A percentile compares a stretch with the other conserved stretches of the same genome.
These are phyloP conservation scores for Silurus glanis DNA, from an alignment of 2,113 vertebrate species.

Conservation along the genomic window DNA sequence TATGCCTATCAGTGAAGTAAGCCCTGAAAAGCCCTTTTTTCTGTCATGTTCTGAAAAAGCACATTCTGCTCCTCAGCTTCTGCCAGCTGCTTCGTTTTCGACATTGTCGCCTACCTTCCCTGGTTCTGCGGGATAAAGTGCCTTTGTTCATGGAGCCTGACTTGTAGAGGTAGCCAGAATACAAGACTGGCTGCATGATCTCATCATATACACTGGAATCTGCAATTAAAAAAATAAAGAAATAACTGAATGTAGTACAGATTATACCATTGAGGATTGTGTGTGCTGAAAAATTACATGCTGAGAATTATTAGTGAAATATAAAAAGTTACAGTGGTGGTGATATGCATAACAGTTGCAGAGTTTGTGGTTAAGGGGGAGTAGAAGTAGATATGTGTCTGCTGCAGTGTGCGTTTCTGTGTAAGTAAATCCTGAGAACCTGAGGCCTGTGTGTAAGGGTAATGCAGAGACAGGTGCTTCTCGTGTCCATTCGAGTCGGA, in stretches of 20 bases:
- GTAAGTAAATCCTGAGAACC: slow-evolving; percentile 44
- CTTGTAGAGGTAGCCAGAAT: slow-evolving; percentile 86
- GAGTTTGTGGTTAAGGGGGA: background rate
- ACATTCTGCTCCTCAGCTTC: slow-evolving; percentile 41
- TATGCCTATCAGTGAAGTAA: background rate
- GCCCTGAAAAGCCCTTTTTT: slow-evolving; percentile 21
- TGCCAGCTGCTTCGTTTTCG: slow-evolving; percentile 32
- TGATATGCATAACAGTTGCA: background rate
- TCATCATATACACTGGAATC: slow-evolving; percentile 86
- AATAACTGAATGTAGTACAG: background rate
- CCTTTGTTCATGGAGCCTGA: slow-evolving; percentile 68
- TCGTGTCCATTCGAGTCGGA: slow-evolving; percentile 52
- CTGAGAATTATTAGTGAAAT: background rate
- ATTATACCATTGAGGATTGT: background rate
- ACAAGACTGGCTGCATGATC: slow-evolving; percentile 83
- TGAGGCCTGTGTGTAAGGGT: slow-evolving; percentile 44
- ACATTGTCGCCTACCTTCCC: slow-evolving; percentile 73
- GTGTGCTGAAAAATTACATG: background rate
- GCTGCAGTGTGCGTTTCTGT: background rate
- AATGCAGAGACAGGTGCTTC: slow-evolving; percentile 46
- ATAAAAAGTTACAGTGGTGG: background rate
- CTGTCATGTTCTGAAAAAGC: background rate
- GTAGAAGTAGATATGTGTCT: background rate
- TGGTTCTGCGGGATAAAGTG: slow-evolving; percentile 75
- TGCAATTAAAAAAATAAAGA: slow-evolving; percentile 39